Base-by-base conservation (phyloP, 2,888 invertebrate species). In the Marasmarcha lunaedactyla region DNA sequence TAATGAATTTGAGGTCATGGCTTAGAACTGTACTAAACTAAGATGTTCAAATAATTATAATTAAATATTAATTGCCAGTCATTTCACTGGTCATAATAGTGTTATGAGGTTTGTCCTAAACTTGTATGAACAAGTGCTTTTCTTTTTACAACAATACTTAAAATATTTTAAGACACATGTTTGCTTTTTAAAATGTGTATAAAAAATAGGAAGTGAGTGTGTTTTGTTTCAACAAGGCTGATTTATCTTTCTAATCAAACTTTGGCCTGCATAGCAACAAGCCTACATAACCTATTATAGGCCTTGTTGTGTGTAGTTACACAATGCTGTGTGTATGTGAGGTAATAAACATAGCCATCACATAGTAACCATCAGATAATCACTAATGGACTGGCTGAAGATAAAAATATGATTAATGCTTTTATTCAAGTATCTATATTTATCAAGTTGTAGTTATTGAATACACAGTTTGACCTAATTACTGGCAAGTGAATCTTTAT, bases 221-320 rank as follows among this genome's bases (percentile, higher is more conserved):
- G 7, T 3, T n/a, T 20, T 20, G 20, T 20, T 20, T 20, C 7
- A n/a, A 20, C 20, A 20, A 20, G 9, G 30, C 10, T n/a, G 30
- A 30, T 30, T 30, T 30, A 30, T 30, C 30, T 30, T 30, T 30
- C 11, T 30, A 30, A n/a, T 11, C 4, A 46, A 39, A 52, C 47
- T 50, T 50, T 57, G 49, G 34, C 68, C 72, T 59, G 71, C 78
- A 70, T 77, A 71, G 77, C 71, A 78, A 78, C 77, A 73, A 66
- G 64, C 34, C 4, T 13, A 54, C 50, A 59, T 76, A 72, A 71
- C 71, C 71, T 72, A 71, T 65, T 68, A 61, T 30, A 30, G n/a
- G 30, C 30, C 30, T 30, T 30, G 30, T 9, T 20, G 20, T 20
- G 20, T 20, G 4, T 30, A 13, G 14, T 4, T 37, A 25, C 11